A percentile compares a stretch with the other conserved stretches of the same genome.
phyloP scores from a whole-genome alignment of 2,113 vertebrate species.

The Pluvianellus socialis region DNA sequence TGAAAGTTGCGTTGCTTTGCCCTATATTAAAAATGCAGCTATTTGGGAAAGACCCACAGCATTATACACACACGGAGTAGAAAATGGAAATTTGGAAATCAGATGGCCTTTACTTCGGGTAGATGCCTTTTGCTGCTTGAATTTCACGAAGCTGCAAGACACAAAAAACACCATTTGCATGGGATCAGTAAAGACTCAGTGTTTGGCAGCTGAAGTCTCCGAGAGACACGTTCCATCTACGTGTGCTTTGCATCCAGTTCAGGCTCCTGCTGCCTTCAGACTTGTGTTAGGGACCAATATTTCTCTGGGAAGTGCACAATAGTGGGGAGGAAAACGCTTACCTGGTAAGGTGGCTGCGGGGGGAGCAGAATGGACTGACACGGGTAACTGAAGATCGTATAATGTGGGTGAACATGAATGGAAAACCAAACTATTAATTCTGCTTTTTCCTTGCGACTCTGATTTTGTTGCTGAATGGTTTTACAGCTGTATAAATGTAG shows the following conservation, averaged over 20 bases:
- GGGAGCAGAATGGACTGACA: not conserved
- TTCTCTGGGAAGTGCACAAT: not conserved
- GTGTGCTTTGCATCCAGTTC: accelerated
- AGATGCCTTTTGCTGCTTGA: not conserved
- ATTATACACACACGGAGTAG: not conserved
- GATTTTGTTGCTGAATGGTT: not conserved
- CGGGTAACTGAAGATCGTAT: not conserved
- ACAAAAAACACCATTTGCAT: not conserved
- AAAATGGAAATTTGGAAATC: not conserved
- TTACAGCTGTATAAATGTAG: not conserved
- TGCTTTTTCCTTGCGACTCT: not conserved
- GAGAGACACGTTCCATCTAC: not conserved
- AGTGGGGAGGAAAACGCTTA: not conserved
- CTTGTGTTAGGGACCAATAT: not conserved
- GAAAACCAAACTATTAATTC: not conserved
- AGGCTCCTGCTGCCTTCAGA: not conserved
- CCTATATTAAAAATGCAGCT: not conserved
- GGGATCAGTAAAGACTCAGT: not conserved
- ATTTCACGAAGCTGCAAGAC: not conserved
- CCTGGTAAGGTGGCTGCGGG: not conserved
- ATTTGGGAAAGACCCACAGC: not conserved
- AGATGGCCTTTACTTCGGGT: not conserved
- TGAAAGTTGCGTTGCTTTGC: not conserved
- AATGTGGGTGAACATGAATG: not conserved
- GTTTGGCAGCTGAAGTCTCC: not conserved